These are phyloP conservation scores for Caerostris darwini DNA, from an alignment of 1,140 invertebrate genomes.

Conservation along the genomic window DNA sequence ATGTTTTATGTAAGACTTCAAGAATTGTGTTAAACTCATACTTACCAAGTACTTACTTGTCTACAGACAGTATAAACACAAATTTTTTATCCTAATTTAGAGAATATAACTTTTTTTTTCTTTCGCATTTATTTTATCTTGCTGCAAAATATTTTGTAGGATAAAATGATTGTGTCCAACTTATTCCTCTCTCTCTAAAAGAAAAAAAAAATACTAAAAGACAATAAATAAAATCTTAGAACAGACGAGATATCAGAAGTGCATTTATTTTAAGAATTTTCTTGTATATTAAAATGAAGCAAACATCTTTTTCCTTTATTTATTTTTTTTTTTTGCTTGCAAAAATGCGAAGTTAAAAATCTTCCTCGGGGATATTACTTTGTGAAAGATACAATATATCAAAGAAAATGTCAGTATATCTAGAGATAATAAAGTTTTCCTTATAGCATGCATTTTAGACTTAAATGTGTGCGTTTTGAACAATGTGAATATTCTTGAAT, in stretches of 20 bases:
- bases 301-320: not conserved
- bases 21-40: too few species aligned
- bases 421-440: not conserved
- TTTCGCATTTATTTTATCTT: not conserved
- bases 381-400: not conserved
- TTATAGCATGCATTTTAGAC: not conserved
- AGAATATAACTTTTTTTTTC: too few species aligned
- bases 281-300: constrained; percentile 2
- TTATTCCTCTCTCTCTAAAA: not conserved
- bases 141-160: not conserved
- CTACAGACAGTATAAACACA: too few species aligned
- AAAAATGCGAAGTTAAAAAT: not conserved
- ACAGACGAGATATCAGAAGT: not conserved
- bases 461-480: too few species aligned
- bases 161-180: not conserved
- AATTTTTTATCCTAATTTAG: too few species aligned
- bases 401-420: not conserved
- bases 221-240: not conserved
- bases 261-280: not conserved
- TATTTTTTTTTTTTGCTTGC: too few species aligned
- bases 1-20: too few species aligned
- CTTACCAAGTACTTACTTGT: too few species aligned
- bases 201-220: not conserved
- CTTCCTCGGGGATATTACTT: not conserved
- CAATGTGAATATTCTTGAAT: too few species aligned